Evolutionary conservation across 1,140 invertebrate genomes (phyloP).

Genomic region (Periplaneta americana): DNA sequence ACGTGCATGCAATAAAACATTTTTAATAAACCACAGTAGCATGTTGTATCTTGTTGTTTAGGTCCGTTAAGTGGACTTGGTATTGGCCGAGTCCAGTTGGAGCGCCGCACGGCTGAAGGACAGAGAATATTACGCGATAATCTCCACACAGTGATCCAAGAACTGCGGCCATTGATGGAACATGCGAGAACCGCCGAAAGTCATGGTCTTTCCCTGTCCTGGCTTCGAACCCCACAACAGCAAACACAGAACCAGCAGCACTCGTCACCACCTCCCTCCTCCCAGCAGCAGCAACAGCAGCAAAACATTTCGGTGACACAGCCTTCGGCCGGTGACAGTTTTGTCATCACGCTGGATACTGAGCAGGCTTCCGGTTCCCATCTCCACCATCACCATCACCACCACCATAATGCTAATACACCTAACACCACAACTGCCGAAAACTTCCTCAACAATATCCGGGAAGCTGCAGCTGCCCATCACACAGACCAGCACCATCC

Average conservation of each 20-base stretch:
- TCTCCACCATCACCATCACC: background rate
- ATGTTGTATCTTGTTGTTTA: background rate
- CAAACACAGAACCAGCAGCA: background rate
- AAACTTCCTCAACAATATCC: slow-evolving; percentile 9
- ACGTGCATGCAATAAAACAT: no score
- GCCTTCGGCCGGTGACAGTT: background rate
- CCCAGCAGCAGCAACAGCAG: background rate
- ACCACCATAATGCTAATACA: background rate
- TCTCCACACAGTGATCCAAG: slow-evolving; percentile 44
- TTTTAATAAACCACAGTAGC: no score
- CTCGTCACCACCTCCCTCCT: background rate
- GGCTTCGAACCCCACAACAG: background rate
- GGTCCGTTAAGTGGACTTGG: background rate
- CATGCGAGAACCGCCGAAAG: slow-evolving; percentile 32
- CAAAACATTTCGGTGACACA: background rate
- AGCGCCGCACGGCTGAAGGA: slow-evolving; percentile 35
- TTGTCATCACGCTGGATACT: slow-evolving; percentile 4
- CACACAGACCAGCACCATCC: background rate
- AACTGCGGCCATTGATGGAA: slow-evolving; percentile 44
- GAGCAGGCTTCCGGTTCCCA: background rate
- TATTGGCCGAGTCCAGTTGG: background rate
- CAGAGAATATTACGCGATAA: slow-evolving; percentile 43
- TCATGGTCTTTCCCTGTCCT: slow-evolving; percentile 5
- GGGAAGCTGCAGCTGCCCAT: background rate
- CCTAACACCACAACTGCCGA: background rate